Base-by-base conservation (phyloP, 2,888 invertebrate genomes). In the Machimus atricapillus region DNA sequence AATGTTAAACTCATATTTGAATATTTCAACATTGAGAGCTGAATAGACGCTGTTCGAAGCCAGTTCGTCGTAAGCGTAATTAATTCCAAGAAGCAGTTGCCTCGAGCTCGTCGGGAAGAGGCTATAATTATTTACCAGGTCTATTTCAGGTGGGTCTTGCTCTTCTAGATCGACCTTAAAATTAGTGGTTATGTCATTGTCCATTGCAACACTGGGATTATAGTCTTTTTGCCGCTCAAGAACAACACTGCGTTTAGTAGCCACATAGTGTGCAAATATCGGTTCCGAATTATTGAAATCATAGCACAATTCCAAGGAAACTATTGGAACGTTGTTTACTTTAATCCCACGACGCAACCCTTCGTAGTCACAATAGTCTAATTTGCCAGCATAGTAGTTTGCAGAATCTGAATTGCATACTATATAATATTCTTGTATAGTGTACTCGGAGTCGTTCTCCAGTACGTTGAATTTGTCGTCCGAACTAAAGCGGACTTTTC, bases 221-320 rank as follows among this genome's bases (percentile, higher is more conserved):
- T 14, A 81, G 9, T 83, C 66, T 46, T n/a, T 0, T 19, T 83
- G 73, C 8, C 7, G 14, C 19, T 31, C 37, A 19, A 66, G 43
- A 12, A 40, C 16, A n/a, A 19, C 1, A 23, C 66, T 34, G 9
- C 40, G 66, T 23, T 73, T n/a, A n/a, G n/a, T 40, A 19, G 40
- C 37, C 5, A 40, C 27, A 83, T 23, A 58, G 40, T 37, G 66
- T 23, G 19, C 14, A 40, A 23, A 66, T 31, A 83, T 34, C 12
- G 37, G 19, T 19, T 66, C 40, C 0, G 73, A 66, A 19, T 83
- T 83, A n/a, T 34, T 37, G 12, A 46, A 66, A n/a, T 83, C 31
- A 27, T 83, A 83, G 40, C 83, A 83, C n/a, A 83, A 66, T 19
- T 58, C 83, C 52, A 34, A n/a, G 1, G 56, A 23, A n/a, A 81